These are phyloP conservation scores for Sycophila sp. DNA, from an alignment of 1,140 invertebrate genomes.

Conservation along the genomic window DNA sequence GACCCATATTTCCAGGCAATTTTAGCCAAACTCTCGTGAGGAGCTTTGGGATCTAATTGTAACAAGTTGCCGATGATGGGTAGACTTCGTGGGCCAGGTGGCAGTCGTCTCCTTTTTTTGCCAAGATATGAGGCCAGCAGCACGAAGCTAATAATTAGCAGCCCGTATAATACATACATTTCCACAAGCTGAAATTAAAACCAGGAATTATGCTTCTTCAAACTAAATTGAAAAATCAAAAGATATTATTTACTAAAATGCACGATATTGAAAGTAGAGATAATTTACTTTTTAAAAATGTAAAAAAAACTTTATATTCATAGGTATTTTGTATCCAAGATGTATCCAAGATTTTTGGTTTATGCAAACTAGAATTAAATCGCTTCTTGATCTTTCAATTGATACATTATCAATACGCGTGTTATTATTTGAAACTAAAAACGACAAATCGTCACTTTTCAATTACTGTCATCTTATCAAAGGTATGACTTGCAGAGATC, in stretches of 20 bases:
- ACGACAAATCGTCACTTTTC: too few relatives aligned
- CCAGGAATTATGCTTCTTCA: background rate
- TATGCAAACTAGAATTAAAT: too few relatives aligned
- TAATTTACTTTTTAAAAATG: too few relatives aligned
- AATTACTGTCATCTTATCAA: too few relatives aligned
- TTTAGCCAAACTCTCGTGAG: slow-evolving; percentile 75
- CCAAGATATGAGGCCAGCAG: slow-evolving; percentile 17
- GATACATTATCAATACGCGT: too few relatives aligned
- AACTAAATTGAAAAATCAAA: background rate
- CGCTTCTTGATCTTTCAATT: too few relatives aligned
- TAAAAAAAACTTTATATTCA: too few relatives aligned
- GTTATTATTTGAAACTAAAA: too few relatives aligned
- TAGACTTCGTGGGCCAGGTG: slow-evolving; percentile 81
- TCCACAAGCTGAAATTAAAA: slow-evolving; percentile 4
- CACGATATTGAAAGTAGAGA: too few relatives aligned
- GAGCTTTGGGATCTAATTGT: slow-evolving; percentile 73
- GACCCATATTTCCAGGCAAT: slow-evolving; percentile 75
- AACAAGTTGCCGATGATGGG: slow-evolving; percentile 83
- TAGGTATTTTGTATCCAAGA: too few relatives aligned
- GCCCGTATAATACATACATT: slow-evolving; percentile 36
- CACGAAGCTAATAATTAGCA: slow-evolving; percentile 16
- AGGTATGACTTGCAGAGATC: too few relatives aligned
- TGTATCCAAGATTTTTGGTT: too few relatives aligned
- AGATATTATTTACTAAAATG: background rate
- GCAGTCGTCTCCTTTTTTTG: slow-evolving; percentile 55